Base-by-base conservation (phyloP, 2,113 vertebrate genomes). In the Heterotis niloticus region DNA sequence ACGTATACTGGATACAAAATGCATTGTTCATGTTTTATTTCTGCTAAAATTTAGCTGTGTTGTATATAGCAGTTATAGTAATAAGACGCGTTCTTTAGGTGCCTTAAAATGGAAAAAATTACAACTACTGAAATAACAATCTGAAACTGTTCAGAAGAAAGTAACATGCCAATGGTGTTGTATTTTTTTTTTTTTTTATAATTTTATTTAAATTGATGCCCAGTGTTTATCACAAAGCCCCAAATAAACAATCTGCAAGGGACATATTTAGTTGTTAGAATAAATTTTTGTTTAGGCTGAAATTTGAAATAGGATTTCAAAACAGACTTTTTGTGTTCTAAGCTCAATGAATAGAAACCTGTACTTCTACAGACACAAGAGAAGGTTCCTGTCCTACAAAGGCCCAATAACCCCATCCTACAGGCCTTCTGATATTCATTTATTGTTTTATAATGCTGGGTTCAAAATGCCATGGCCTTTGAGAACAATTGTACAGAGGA, bases 71-170 rank as follows among this genome's bases (percentile, higher is more conserved):
- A 69, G n/a, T 59, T 78, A 54, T 56, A 77, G n/a, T 54, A 26
- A 68, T 34, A 52, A 59, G 64, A 34, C 66, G 26, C 68, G 44
- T n/a, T 69, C 23, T 71, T 60, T 64, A 18, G 67, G 67, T 71
- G 67, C 77, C 67, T 78, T 71, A 78, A 71, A 67, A 59, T 20
- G 60, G 26, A 9, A 69, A 78, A 44, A 44, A 34, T 70, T 60
- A 71, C 69, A 29, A n/a, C 66, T 78, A 34, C 34, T 44, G 34
- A 70, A 70, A 62, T 78, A 57, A 69, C 68, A 34, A 34, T 78
- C 9, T 57, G 57, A 74, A 78, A 10, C 57, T 69, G 29, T 26
- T 26, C 20, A 68, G 26, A 77, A 26, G 24, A 64, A 77, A 26
- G 10, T 56, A 66, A 77, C 3, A 24, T 77, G 28, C 51, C 57